These are phyloP conservation scores for Calliphora vomitoria DNA, from an alignment of 2,888 invertebrate genomes.

Conservation along the genomic window DNA sequence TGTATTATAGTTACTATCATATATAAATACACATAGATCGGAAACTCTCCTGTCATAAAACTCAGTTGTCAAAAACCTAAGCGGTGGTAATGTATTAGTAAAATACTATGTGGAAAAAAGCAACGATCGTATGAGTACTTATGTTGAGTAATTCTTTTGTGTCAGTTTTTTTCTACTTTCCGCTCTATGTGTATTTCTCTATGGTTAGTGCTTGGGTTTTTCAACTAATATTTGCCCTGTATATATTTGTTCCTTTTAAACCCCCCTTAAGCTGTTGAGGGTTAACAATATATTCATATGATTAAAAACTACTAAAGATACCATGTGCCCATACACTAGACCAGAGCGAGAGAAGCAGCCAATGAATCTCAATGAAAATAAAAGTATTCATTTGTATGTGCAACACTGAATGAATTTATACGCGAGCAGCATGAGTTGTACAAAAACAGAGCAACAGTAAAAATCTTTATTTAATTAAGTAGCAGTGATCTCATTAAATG, in stretches of 20 bases:
- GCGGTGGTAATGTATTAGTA: too few relatives aligned
- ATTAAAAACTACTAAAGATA: background rate
- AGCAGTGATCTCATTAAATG: conserved; percentile 73
- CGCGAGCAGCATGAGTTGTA: conserved; percentile 11
- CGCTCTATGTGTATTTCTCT: too few relatives aligned
- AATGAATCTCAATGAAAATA: conserved; percentile 45
- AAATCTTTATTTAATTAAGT: conserved; percentile 72
- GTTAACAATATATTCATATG: conserved; percentile 23
- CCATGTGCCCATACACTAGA: background rate
- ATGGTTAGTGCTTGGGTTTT: too few relatives aligned
- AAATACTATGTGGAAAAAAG: too few relatives aligned
- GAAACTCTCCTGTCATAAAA: too few relatives aligned
- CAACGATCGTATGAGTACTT: too few relatives aligned
- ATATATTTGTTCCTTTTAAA: background rate
- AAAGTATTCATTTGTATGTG: conserved; percentile 49
- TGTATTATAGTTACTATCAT: too few relatives aligned
- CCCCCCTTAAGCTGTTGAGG: background rate
- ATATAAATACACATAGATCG: too few relatives aligned
- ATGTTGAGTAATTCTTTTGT: too few relatives aligned
- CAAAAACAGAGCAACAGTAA: conserved; percentile 10
- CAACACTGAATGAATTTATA: conserved; percentile 35
- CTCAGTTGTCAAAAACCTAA: too few relatives aligned
- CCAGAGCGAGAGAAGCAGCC: background rate
- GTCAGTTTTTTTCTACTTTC: too few relatives aligned
- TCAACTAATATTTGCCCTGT: too few relatives aligned